Evolutionary conservation across 2,888 invertebrate species (phyloP).

Genomic region (Arge pagana): DNA sequence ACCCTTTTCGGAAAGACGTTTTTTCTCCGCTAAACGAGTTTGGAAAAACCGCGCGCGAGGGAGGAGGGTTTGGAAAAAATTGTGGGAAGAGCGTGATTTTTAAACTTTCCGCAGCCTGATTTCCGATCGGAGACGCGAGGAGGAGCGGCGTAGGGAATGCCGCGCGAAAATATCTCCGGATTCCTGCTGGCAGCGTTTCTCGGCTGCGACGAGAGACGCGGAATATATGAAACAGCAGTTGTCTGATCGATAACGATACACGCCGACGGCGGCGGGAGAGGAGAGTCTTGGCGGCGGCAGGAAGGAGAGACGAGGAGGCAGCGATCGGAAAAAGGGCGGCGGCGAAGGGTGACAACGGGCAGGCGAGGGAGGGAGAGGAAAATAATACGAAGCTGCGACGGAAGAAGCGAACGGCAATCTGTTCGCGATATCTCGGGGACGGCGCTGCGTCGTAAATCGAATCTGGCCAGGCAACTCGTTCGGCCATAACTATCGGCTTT

Average conservation of each 20-base stretch:
- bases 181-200: too few relatives aligned
- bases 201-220: too few relatives aligned
- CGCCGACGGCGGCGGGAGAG: conserved; percentile 2
- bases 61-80: not conserved
- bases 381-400: conserved; percentile 11
- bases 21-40: too few relatives aligned
- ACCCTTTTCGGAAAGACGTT: too few relatives aligned
- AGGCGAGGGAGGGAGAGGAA: conserved; percentile 11
- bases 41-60: too few relatives aligned
- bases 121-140: conserved; percentile 4
- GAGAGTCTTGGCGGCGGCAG: conserved; percentile 17
- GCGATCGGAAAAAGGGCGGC: not conserved
- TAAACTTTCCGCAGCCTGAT: conserved; percentile 6
- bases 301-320: conserved; percentile 15
- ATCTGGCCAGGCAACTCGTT: conserved; percentile 22
- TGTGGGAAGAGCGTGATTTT: conserved; percentile 17
- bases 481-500: conserved; percentile 12
- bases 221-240: too few relatives aligned
- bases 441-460: conserved; percentile 36
- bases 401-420: conserved; percentile 31
- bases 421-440: conserved; percentile 38
- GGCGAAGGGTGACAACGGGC: not conserved
- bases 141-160: too few relatives aligned
- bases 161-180: too few relatives aligned
- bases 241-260: conserved; percentile 18